These are phyloP conservation scores for Xenopus petersii DNA, from an alignment of 2,797 vertebrate genomes.

Conservation along the genomic window DNA sequence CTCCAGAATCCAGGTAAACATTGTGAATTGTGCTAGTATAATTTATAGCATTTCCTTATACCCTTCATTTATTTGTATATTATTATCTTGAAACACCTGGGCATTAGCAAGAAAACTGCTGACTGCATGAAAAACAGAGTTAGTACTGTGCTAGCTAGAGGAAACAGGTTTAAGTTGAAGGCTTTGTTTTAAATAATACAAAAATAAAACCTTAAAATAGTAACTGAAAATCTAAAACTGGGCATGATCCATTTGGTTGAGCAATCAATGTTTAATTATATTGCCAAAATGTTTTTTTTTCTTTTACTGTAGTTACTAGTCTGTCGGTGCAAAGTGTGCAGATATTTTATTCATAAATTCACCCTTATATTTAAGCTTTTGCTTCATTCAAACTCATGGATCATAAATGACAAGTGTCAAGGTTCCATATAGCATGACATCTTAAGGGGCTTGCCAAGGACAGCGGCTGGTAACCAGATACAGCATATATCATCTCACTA, in stretches of 20 bases:
- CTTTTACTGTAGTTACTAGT: no score
- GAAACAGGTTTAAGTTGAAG: no score
- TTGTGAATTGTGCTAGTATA: constrained; percentile 39
- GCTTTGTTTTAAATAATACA: no score
- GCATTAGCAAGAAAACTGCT: constrained; percentile 1
- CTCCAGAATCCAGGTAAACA: not conserved
- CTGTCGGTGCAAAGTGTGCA: no score
- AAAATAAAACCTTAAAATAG: no score
- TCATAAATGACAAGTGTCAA: constrained; percentile 27
- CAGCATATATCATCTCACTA: constrained; percentile 30
- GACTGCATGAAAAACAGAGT: no score
- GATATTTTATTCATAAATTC: no score
- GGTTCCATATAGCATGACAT: constrained; percentile 35
- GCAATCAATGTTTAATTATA: no score
- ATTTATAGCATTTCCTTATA: constrained; percentile 40
- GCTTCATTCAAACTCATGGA: constrained; percentile 31
- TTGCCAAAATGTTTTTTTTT: no score
- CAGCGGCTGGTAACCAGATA: constrained; percentile 31
- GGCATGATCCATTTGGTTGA: no score
- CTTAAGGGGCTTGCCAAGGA: constrained; percentile 32
- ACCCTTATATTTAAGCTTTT: not conserved
- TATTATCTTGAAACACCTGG: constrained; percentile 43
- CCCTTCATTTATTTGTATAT: constrained; percentile 41
- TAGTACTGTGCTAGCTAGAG: no score
- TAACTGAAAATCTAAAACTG: no score